phyloP scores from a whole-genome alignment of 2,797 vertebrate genomes.

The Margarornis squamiger region DNA sequence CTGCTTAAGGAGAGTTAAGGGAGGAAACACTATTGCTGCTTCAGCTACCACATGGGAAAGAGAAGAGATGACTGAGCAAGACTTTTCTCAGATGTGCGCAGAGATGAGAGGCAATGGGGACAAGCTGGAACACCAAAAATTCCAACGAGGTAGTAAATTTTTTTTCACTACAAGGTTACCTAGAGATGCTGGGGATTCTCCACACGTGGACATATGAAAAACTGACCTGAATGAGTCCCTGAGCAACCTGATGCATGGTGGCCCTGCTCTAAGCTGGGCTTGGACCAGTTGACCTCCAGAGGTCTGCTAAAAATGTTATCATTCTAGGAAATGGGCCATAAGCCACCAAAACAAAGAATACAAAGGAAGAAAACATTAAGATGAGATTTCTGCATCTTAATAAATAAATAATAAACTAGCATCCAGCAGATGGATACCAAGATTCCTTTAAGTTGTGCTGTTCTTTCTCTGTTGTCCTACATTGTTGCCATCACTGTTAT shows the following conservation, averaged over 20 bases:
- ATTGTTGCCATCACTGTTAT: background rate
- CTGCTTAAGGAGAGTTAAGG: background rate
- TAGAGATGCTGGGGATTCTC: background rate
- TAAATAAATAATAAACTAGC: background rate
- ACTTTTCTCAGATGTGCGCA: accelerated
- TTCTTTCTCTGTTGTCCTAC: background rate
- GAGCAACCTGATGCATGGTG: background rate
- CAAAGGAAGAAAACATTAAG: accelerated
- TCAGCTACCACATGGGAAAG: background rate
- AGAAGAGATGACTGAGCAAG: background rate
- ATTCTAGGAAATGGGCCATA: background rate
- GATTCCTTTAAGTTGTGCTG: background rate
- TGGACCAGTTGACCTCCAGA: background rate
- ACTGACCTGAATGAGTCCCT: background rate
- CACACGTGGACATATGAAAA: background rate
- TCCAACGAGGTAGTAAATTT: background rate
- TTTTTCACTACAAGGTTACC: background rate
- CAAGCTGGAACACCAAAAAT: background rate
- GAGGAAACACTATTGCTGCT: background rate
- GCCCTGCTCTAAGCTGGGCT: background rate
- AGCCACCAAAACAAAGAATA: background rate
- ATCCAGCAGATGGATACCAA: background rate
- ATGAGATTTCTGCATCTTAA: background rate
- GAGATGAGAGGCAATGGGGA: background rate
- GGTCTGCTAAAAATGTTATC: background rate